Evolutionary conservation across 2,888 invertebrate species (phyloP), one percentile per base, ranked within the genome.

Genomic region (Melieria omissa): DNA sequence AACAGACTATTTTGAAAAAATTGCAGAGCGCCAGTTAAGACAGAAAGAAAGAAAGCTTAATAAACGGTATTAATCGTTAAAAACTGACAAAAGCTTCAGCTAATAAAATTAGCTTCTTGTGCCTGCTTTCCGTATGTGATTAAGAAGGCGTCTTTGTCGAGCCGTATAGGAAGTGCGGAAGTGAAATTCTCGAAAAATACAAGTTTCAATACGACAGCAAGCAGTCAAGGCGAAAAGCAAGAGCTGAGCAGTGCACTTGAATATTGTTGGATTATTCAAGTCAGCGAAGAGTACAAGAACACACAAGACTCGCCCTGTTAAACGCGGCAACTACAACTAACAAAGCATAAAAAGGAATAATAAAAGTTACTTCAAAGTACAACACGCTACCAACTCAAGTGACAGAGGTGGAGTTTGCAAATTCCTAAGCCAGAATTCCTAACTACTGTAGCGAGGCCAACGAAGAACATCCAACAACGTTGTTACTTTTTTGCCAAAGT

Each of bases 171-270:
- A 72, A 74, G 78, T 80, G 80, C 83, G 81, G 81, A 82, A 82
- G 81, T 82, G 81, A 81, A 83, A 82, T 80, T 82, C 82, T 80
- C 76, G 76, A 76, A 73, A 72, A 71, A n/a, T 52, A 52, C 14
- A 49, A 49, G 49, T 49, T 29, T 29, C 29, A 29, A 29, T 29
- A 29, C 29, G 29, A 29, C 29, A 29, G 29, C 29, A 29, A 29
- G 29, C 29, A 29, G 29, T 29, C 29, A 29, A 29, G 29, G 29
- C 29, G 29, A 29, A 29, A 29, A 29, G 29, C 29, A 29, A 29
- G 29, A 29, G 29, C 29, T 29, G 29, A 29, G 29, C 29, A 29
- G 29, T 29, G 29, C 29, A 29, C 29, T 29, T 29, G 29, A 29
- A 29, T 29, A 29, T 29, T 29, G 2, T 29, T 29, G 29, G 29